Base-by-base conservation (phyloP, 1,140 invertebrate genomes). In the Lysiphlebus fabarum region DNA sequence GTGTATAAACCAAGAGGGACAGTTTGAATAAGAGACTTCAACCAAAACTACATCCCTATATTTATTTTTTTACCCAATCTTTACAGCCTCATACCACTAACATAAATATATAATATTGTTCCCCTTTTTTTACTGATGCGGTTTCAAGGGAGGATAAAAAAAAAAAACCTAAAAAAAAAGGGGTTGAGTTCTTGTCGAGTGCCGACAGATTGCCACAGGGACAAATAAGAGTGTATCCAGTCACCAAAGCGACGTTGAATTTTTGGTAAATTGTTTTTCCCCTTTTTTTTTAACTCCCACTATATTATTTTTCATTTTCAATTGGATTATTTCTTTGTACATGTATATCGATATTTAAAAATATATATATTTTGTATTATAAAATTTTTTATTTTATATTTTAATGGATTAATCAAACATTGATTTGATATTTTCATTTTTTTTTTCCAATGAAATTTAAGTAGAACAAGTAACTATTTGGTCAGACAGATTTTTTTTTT, bases 191-290 rank as follows among this genome's bases (percentile, higher is more conserved):
- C 45, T 65, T 51, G 66, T 69, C 61, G 63, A 67, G 67, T 70
- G 73, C 68, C 69, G 70, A 74, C 72, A 74, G 74, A 76, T 73
- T 74, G 74, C 72, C 67, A 67, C 63, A 64, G 72, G 72, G 73
- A 75, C 71, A 74, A 74, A 75, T 75, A 74, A 73, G 72, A 74
- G 72, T 75, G 69, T 73, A 71, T 48, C 55, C 33, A 48, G 45
- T 57, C 55, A 49, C 45, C 36, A 47, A 14, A 57, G 43, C 43
- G 53, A 55, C 53, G 41, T 14, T 41, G 38, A 54, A 45, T 55
- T 44, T 55, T 11, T 41, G 42, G 12, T 55, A 55, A 55, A 55
- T 55, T 54, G 51, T 54, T 54, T 54, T 10, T 12, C 41, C 40
- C 50, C 51, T 26, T 37, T 42, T 10, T 54, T 41, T 38, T 54